Percentiles rank a stretch among this genome's conserved stretches.
These are phyloP conservation scores for Anastrepha obliqua DNA, from an alignment of 1,140 invertebrate genomes.

Conservation along the genomic window DNA sequence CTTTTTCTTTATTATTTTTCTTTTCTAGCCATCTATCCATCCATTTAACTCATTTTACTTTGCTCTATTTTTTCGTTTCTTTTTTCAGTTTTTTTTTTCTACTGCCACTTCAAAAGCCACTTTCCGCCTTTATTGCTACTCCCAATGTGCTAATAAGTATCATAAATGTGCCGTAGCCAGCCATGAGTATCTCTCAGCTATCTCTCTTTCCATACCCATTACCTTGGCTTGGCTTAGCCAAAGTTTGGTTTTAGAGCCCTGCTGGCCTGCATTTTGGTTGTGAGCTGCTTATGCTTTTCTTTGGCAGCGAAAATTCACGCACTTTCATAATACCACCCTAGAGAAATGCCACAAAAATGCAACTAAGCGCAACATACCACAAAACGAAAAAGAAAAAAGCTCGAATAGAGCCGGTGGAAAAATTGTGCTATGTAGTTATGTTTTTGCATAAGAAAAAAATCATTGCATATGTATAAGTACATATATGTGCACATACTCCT, in stretches of 20 bases:
- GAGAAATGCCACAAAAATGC: conserved; percentile 28
- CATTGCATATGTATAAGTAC: not conserved
- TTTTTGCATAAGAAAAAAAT: not conserved
- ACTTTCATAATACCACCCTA: conserved; percentile 35
- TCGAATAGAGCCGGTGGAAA: conserved; percentile 12
- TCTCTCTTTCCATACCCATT: not conserved
- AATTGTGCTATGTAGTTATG: conserved; percentile 1
- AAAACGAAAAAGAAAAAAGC: not conserved
- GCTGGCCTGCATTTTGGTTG: not conserved
- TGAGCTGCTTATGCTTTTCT: conserved; percentile 33
- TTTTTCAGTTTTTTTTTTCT: not conserved
- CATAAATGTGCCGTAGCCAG: not conserved
- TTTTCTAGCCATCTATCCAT: not conserved
- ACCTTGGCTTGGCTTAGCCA: conserved; percentile 7
- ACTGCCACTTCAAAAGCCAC: not conserved
- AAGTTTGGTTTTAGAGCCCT: conserved; percentile 17
- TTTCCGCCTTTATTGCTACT: conserved; percentile 15
- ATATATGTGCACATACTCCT: not conserved
- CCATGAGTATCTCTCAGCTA: not conserved
- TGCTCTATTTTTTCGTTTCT: not conserved
- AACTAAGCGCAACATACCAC: conserved; percentile 34
- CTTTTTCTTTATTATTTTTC: not conserved
- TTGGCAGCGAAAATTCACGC: conserved; percentile 13
- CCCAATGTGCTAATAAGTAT: conserved; percentile 32
- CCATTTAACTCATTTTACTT: not conserved